Percentiles rank a stretch among this genome's conserved stretches.
Evolutionary conservation across 2,888 invertebrate species (phyloP).

Genomic region (Heliconius ethilla): DNA sequence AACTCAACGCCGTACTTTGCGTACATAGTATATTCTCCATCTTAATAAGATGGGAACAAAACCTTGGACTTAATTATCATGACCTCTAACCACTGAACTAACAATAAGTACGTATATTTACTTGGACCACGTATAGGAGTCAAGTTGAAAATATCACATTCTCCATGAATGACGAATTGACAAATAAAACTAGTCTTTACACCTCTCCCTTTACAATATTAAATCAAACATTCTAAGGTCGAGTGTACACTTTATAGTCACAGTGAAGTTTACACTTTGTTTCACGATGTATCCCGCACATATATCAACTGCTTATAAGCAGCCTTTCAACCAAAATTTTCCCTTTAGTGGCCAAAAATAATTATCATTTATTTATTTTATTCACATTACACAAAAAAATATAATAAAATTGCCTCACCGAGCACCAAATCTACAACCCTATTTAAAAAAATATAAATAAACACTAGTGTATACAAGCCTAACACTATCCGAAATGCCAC

Average conservation of each 20-base stretch:
- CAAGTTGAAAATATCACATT: conserved; percentile 27
- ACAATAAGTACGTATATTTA: background rate
- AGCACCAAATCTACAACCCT: background rate
- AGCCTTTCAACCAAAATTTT: too few relatives aligned
- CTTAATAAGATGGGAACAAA: background rate
- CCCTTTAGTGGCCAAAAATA: too few relatives aligned
- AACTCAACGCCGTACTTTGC: background rate
- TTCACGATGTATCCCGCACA: background rate
- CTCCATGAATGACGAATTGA: conserved; percentile 24
- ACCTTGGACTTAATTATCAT: background rate
- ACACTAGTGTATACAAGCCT: conserved; percentile 14
- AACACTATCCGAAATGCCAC: conserved; percentile 32
- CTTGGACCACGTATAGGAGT: background rate
- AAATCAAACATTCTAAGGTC: conserved; percentile 34
- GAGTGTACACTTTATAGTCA: background rate
- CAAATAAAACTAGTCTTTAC: conserved; percentile 29
- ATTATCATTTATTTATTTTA: too few relatives aligned
- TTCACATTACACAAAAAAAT: too few relatives aligned
- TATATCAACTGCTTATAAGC: too few relatives aligned
- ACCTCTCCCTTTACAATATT: conserved; percentile 31
- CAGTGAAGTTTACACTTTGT: background rate
- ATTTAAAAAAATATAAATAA: background rate
- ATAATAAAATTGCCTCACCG: background rate
- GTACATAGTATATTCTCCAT: background rate
- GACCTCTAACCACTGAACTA: background rate